phyloP scores from a whole-genome alignment of 2,888 invertebrate genomes.

The Cephus sareptanus region DNA sequence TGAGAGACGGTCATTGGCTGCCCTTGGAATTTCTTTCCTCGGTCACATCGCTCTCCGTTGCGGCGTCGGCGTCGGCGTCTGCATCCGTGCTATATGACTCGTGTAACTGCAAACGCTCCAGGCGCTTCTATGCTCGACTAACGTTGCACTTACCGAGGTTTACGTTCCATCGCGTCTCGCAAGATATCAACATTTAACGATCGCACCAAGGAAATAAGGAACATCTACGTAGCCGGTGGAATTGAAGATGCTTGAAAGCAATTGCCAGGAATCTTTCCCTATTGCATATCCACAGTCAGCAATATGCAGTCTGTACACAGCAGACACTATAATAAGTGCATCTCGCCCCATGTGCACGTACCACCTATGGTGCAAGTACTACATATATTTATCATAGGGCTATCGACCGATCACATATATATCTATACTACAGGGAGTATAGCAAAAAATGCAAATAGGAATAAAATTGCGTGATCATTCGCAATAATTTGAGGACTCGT shows the following conservation, averaged over 20 bases:
- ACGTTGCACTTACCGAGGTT: conserved; percentile 31
- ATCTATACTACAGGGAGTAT: background rate
- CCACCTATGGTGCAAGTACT: background rate
- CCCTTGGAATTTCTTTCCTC: background rate
- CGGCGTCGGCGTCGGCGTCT: background rate
- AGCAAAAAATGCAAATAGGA: background rate
- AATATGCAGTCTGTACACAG: background rate
- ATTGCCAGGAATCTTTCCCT: background rate
- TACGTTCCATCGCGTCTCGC: conserved; percentile 28
- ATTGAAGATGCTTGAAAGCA: background rate
- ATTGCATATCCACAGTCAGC: background rate
- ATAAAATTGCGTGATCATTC: background rate
- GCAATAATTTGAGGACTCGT: background rate
- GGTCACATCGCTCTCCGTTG: background rate
- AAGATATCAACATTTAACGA: conserved; percentile 40
- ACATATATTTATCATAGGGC: background rate
- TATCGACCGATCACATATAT: background rate
- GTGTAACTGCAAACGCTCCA: conserved; percentile 27
- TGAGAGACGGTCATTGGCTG: background rate
- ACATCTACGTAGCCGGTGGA: background rate
- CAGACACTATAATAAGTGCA: background rate
- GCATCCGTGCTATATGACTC: conserved; percentile 32
- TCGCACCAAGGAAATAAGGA: conserved; percentile 22
- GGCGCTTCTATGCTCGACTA: conserved; percentile 34
- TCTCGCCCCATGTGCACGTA: background rate